These are phyloP conservation scores for Bombus breviceps DNA, from an alignment of 1,140 invertebrate genomes.

Conservation along the genomic window DNA sequence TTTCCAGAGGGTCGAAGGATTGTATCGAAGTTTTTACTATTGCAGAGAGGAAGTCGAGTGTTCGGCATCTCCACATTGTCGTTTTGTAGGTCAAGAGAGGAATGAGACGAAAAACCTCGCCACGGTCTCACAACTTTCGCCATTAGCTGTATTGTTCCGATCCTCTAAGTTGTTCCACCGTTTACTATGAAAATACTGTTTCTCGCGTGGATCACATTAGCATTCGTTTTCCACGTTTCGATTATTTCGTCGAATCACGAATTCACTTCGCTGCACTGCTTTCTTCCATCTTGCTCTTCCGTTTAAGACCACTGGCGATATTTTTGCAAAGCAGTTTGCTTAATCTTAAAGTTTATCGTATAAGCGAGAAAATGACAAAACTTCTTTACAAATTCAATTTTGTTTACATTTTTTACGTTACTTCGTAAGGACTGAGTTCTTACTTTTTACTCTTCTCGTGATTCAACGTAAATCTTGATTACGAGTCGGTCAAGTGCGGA, in stretches of 20 bases:
- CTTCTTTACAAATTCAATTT: background rate
- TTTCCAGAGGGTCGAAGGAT: conserved; percentile 47
- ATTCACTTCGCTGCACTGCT: background rate
- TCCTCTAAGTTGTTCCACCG: conserved; percentile 48
- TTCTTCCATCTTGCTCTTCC: background rate
- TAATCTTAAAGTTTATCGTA: background rate
- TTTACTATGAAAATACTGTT: conserved; percentile 58
- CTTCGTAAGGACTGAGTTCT: no score
- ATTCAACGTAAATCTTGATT: background rate
- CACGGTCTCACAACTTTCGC: conserved; percentile 38
- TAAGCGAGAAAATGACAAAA: background rate
- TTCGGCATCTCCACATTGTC: conserved; percentile 30
- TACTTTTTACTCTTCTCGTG: no score
- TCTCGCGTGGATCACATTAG: conserved; percentile 53
- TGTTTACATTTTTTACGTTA: background rate
- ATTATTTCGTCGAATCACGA: conserved; percentile 2
- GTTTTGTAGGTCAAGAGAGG: conserved; percentile 52
- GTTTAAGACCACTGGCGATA: background rate
- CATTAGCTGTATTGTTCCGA: conserved; percentile 67
- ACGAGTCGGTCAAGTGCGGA: background rate
- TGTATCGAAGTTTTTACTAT: conserved; percentile 71
- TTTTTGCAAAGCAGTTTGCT: background rate
- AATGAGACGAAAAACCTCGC: background rate
- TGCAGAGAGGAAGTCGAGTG: conserved; percentile 50
- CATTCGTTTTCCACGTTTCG: conserved; percentile 55